These are phyloP conservation scores for Neomonachus schauinslandi DNA, from an alignment of 2,113 vertebrate species.

Conservation along the genomic window DNA sequence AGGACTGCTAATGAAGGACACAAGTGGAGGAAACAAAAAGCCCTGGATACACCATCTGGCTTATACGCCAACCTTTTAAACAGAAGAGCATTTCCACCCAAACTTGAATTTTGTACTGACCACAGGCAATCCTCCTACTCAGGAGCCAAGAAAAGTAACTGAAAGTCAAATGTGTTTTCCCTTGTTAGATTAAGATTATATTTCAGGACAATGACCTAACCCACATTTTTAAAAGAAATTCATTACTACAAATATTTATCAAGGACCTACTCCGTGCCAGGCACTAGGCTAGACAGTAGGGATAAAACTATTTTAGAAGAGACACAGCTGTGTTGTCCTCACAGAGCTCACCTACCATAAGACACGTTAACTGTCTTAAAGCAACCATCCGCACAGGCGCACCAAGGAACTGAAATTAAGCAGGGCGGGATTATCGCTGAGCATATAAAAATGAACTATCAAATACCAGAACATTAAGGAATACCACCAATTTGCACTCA, in stretches of 20 bases:
- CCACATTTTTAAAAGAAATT: neutral
- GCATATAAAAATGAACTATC: neutral
- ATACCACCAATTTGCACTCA: neutral
- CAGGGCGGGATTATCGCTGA: neutral
- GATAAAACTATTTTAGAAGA: neutral
- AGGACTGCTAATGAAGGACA: neutral
- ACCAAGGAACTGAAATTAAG: neutral
- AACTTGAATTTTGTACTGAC: neutral
- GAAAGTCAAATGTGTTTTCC: neutral
- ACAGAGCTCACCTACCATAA: neutral
- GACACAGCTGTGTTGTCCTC: neutral
- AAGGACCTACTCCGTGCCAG: neutral
- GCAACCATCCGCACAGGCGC: neutral
- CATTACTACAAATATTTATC: neutral
- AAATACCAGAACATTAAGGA: neutral
- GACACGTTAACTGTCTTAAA: neutral
- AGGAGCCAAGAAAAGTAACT: neutral
- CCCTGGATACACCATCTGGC: neutral
- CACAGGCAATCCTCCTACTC: neutral
- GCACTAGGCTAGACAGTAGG: neutral
- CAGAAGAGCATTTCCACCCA: neutral
- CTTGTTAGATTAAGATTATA: neutral
- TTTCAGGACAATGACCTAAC: neutral
- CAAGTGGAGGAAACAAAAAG: neutral
- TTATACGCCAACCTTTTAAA: rapidly evolving